phyloP scores from a whole-genome alignment of 2,113 vertebrate genomes.

The Notiomystis cincta region DNA sequence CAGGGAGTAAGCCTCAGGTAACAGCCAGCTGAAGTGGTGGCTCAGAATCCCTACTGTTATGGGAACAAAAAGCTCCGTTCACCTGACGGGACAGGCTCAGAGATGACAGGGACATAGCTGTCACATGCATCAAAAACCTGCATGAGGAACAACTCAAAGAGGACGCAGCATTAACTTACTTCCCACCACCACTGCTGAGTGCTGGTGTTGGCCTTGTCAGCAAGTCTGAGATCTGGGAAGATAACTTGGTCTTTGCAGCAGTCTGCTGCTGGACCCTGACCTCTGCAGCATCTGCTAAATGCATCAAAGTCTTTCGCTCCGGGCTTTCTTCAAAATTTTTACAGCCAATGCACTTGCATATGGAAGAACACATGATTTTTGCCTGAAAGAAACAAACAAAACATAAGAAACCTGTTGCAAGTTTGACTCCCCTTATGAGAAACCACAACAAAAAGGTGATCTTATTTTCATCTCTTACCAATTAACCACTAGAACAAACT shows the following conservation, averaged over 20 bases:
- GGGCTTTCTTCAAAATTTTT: slow-evolving; percentile 99
- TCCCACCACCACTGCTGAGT: slow-evolving; percentile 86
- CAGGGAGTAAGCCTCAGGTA: background rate
- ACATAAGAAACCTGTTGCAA: background rate
- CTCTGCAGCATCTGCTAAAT: slow-evolving; percentile 95
- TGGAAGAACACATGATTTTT: slow-evolving; percentile 99
- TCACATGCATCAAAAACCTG: background rate
- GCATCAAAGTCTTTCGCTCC: slow-evolving; percentile 96
- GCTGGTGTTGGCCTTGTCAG: slow-evolving; percentile 88
- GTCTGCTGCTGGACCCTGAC: slow-evolving; percentile 97
- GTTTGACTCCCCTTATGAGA: background rate
- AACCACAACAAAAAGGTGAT: background rate
- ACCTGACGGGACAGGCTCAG: no score
- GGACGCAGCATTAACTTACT: slow-evolving; percentile 71
- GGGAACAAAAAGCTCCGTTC: no score
- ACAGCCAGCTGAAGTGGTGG: background rate
- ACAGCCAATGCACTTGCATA: slow-evolving; percentile 96
- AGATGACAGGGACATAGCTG: background rate
- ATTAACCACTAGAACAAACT: background rate
- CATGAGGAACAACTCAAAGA: background rate
- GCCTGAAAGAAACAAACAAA: slow-evolving; percentile 75
- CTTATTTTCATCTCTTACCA: background rate
- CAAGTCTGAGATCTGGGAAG: slow-evolving; percentile 95
- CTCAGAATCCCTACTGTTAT: no score
- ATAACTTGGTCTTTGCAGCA: slow-evolving; percentile 94